Evolutionary conservation across 2,797 vertebrate species (phyloP), one percentile per base, ranked within the genome.

Genomic region (Helarctos malayanus): DNA sequence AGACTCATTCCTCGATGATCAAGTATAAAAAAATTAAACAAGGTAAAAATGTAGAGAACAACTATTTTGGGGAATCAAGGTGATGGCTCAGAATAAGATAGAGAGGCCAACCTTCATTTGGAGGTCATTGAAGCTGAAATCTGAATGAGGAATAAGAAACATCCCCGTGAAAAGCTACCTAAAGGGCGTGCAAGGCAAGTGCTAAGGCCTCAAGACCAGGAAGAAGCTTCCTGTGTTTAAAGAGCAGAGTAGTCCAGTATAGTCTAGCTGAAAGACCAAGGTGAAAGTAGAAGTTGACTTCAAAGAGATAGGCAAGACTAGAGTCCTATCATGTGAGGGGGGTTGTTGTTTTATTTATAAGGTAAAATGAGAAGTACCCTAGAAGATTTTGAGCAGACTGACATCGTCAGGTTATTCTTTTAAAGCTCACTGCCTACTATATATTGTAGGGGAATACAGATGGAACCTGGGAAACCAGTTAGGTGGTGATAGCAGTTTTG

Each of bases 341-440:
- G 10, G 27, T 80, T 41, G 4, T 69, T 75, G 27, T 52, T 89
- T 83, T 71, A 52, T 49, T 73, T 32, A 38, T 81, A 41, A 57
- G 47, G 23, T 65, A 93, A 68, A 80, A 45, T 59, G 69, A 21
- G 52, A 97, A 96, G 87, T n/a, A 59, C 2, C 2, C 7, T 38
- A 16, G 63, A 5, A 88, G n/a, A 25, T 45, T 93, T 54, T 80
- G 71, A 93, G 12, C 41, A 80, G n/a, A 52, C 7, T 25, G 27
- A 27, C n/a, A 15, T n/a, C 4, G 6, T 61, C 41, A 76, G 29
- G 11, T 75, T 76, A 78, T 25, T 78, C 18, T 45, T 49, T 80
- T 32, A 68, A 76, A 80, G 25, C 27, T 69, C 7, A 6, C 41
- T 89, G 52, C 15, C 7, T 88, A 8, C 52, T 29, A 14, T n/a